These are phyloP conservation scores for Mimachlamys varia DNA, from an alignment of 2,888 invertebrate species.

Conservation along the genomic window DNA sequence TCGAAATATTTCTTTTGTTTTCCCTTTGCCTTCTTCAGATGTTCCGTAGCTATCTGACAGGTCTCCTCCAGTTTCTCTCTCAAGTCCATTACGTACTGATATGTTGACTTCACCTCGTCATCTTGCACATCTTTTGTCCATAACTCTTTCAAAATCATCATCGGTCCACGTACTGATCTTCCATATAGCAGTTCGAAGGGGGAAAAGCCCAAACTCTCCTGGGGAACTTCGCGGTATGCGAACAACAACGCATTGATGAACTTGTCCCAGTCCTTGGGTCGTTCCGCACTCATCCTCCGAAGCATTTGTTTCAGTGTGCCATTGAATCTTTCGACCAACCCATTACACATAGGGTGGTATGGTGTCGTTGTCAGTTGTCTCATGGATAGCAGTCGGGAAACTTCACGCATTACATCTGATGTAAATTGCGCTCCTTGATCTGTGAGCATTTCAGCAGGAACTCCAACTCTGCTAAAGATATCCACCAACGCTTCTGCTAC, in stretches of 20 bases:
- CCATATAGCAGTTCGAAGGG: too few species aligned
- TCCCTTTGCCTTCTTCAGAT: too few species aligned
- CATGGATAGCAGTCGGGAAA: slow-evolving; percentile 52
- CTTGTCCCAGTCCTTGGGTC: slow-evolving; percentile 54
- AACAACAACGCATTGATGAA: slow-evolving; percentile 48
- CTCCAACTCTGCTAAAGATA: neutral
- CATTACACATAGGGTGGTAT: slow-evolving; percentile 58
- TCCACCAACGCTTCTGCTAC: neutral
- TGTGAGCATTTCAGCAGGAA: neutral
- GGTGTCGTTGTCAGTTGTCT: slow-evolving; percentile 53
- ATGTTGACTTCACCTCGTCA: too few species aligned
- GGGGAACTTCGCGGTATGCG: slow-evolving; percentile 59
- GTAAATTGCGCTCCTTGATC: slow-evolving; percentile 51
- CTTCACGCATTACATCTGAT: slow-evolving; percentile 57
- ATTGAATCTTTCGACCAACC: slow-evolving; percentile 59
- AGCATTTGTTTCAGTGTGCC: slow-evolving; percentile 59
- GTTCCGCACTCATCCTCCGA: slow-evolving; percentile 50
- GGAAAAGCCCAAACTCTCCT: slow-evolving; percentile 53
- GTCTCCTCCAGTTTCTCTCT: too few species aligned
- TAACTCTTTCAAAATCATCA: too few species aligned
- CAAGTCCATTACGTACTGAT: too few species aligned
- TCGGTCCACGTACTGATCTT: too few species aligned
- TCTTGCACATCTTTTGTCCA: too few species aligned
- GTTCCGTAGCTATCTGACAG: too few species aligned
- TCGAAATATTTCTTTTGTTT: too few species aligned